Evolutionary conservation across 2,888 invertebrate genomes (phyloP), one percentile per base, ranked within the genome.

Genomic region (Sesamia inferens): DNA sequence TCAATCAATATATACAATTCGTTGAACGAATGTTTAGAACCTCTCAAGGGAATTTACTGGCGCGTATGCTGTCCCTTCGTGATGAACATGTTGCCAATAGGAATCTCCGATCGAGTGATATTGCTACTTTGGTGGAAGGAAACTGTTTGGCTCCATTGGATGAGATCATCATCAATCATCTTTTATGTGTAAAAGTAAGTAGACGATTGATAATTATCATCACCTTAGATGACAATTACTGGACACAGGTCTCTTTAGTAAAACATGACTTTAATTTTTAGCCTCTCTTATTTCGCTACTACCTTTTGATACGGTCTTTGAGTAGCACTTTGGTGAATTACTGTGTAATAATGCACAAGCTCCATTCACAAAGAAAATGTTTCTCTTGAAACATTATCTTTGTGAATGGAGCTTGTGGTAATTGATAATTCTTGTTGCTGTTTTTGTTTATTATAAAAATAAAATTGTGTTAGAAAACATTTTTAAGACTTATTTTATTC

Each of bases 81-180:
- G 97, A 98, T 90, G 97, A 97, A 31, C 98, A 98, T 93, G 97
- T 97, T 7, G 96, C 96, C 66, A 98, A 97, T 88, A 96, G 96
- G 72, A 97, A 97, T 87, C 94, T 98, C 22, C 97, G 97, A 76
- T 95, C 98, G 16, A 97, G 97, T 78, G 97, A 97, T 86, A 98
- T 98, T 0, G 98, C 98, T 81, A 94, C 96, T 47, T 94, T 97
- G 42, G 97, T 98, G 2, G 97, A 97, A 86, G 97, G 97, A 68
- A 97, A 97, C 86, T 95, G 98, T 76, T 96, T 97, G 65, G 94
- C 97, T 13, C 98, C 98, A 0, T 94, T 98, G 72, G 98, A 98
- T 91, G 98, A 98, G 90, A 95, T 98, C 59, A 96, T 98, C 5
- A 96, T 97, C 64, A 96, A 97, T 8, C 99, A 99, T 92, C 92